A percentile compares a stretch with the other conserved stretches of the same genome.
These are phyloP conservation scores for Hydrotaea diabolus DNA, from an alignment of 2,888 invertebrate genomes.

Conservation along the genomic window DNA sequence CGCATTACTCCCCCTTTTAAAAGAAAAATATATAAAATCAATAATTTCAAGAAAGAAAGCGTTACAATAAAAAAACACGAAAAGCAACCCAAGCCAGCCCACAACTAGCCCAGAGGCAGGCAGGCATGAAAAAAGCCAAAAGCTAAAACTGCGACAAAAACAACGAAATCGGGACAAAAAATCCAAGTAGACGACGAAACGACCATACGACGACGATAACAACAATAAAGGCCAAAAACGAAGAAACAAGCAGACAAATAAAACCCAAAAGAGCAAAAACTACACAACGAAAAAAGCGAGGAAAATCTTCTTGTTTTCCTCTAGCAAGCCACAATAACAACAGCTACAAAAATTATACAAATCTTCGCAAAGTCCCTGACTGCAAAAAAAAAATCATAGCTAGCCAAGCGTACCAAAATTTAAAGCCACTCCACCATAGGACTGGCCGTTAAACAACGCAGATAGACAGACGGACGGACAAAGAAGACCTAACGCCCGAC, in stretches of 20 bases:
- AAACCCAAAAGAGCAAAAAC: conserved; percentile 65
- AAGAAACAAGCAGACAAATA: conserved; percentile 57
- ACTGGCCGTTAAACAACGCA: no score
- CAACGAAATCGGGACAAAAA: conserved; percentile 69
- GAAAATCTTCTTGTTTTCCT: conserved; percentile 30
- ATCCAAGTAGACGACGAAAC: conserved; percentile 22
- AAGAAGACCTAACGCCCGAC: no score
- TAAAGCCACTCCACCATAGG: background rate
- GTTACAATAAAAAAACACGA: conserved; percentile 41
- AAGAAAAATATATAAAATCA: conserved; percentile 58
- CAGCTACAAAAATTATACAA: conserved; percentile 4
- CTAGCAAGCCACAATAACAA: conserved; percentile 18
- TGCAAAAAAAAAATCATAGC: background rate
- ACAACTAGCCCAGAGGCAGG: conserved; percentile 52
- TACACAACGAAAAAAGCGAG: conserved; percentile 29
- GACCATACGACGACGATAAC: conserved; percentile 60
- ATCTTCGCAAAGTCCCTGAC: background rate
- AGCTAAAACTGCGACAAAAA: conserved; percentile 63
- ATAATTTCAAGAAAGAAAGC: conserved; percentile 66
- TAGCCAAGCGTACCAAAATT: conserved; percentile 23
- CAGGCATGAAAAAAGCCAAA: conserved; percentile 55
- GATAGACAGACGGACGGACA: no score
- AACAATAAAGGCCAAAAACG: conserved; percentile 49
- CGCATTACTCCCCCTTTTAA: no score
- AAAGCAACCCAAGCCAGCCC: conserved; percentile 54